Conservation (phyloP, 2,888 invertebrate genomes). For the Drosophila longiperda region DNA sequence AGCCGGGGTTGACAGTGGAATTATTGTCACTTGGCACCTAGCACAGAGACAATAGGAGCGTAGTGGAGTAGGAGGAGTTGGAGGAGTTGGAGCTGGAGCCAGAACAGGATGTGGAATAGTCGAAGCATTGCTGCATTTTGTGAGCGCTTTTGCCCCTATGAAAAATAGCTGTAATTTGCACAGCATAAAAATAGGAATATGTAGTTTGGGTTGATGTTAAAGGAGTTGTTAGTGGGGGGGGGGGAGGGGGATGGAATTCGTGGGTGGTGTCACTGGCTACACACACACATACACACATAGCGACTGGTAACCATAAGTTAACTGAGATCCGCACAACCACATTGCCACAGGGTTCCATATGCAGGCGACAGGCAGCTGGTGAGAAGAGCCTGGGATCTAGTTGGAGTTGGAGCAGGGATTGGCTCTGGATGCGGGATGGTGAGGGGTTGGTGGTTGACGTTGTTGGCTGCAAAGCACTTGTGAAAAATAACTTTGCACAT, state of each 20-base stretch:
- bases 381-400: slow-evolving; percentile 4
- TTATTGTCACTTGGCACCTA: slow-evolving; percentile 79
- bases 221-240: background rate
- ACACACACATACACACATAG: slow-evolving; percentile 25
- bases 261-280: background rate
- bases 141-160: slow-evolving; percentile 74
- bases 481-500: slow-evolving; percentile 80
- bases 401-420: background rate
- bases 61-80: background rate
- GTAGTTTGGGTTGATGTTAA: slow-evolving; percentile 14
- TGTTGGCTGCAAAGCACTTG: slow-evolving; percentile 75
- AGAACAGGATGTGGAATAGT: slow-evolving; percentile 39
- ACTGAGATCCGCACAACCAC: slow-evolving; percentile 78
- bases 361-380: slow-evolving; percentile 62
- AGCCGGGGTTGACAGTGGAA: slow-evolving; percentile 55
- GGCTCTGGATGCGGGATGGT: background rate
- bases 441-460: slow-evolving; percentile 28
- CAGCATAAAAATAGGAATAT: slow-evolving; percentile 77
- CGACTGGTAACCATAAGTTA: slow-evolving; percentile 76
- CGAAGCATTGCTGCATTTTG: slow-evolving; percentile 62
- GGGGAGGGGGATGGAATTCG: background rate
- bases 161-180: slow-evolving; percentile 81
- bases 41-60: slow-evolving; percentile 39
- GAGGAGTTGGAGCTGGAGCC: background rate
- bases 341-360: slow-evolving; percentile 66